Conservation (phyloP, 2,113 vertebrate genomes). For the Malaclemys terrapin region DNA sequence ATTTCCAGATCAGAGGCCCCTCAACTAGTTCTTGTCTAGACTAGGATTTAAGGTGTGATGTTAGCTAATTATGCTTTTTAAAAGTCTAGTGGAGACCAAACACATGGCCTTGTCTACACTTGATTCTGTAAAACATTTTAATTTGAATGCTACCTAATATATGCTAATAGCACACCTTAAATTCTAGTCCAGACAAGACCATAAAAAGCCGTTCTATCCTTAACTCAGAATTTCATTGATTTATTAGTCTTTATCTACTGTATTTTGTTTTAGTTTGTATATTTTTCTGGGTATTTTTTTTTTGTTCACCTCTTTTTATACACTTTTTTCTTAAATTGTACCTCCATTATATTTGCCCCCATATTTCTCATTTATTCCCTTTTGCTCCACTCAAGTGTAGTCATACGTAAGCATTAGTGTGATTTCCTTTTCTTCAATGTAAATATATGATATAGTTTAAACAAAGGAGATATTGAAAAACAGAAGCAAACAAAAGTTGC, state of each 20-base stretch:
- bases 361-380: not conserved
- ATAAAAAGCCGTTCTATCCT: not conserved
- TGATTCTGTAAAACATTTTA: not conserved
- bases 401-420: not conserved
- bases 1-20: slow-evolving; percentile 16
- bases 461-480: not conserved
- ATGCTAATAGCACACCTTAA: not conserved
- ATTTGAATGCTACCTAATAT: not conserved
- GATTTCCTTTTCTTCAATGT: not conserved
- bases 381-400: not conserved
- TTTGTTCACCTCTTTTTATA: not conserved
- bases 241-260: not conserved
- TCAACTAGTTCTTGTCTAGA: not conserved
- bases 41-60: slow-evolving; percentile 25
- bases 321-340: not conserved
- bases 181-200: not conserved
- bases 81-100: not conserved
- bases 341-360: not conserved
- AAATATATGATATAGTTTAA: not conserved
- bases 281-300: not conserved
- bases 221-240: not conserved
- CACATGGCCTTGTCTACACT: not conserved
- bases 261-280: not conserved
- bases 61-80: slow-evolving; percentile 11
- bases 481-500: not conserved